Evolutionary conservation across 2,113 vertebrate genomes (phyloP), one percentile per base, ranked within the genome.

Genomic region (Nesogale talazaci): DNA sequence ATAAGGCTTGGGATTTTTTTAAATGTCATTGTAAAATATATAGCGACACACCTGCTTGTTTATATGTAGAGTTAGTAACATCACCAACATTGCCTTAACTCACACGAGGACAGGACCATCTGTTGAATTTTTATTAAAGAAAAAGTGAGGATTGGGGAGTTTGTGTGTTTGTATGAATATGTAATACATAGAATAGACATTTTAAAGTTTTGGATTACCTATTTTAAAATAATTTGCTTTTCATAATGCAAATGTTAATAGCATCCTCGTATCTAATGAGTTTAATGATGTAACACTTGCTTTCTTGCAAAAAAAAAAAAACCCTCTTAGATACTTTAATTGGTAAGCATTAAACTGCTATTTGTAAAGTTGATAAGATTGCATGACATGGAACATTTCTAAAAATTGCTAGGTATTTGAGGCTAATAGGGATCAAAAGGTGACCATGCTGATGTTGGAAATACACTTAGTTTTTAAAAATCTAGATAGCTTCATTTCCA

Each of bases 181-280:
- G 0, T 69, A 70, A 57, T 78, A 83, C 70, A 25, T 36, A 80
- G 59, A 90, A 25, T 92, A 36, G 46, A n/a, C n/a, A n/a, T n/a
- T n/a, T n/a, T n/a, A n/a, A n/a, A n/a, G n/a, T n/a, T n/a, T n/a
- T n/a, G n/a, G 31, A 31, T 59, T 69, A 83, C n/a, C 72, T 29
- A 29, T 79, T 83, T 83, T 90, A 88, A n/a, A n/a, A 87, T 74
- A 75, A 84, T 75, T 74, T 79, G 46, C 34, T 91, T 81, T 61
- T 88, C 16, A 25, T 88, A 80, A 84, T 27, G 79, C 22, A 70
- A 38, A n/a, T 91, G 12, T 85, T 85, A 40, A 10, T 67, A 80
- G 59, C 16, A 83, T 70, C 79, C 42, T 46, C 6, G 42, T 25
- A 23, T 40, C 31, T 79, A 80, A 17, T 46, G 46, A 92, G 29